phyloP scores from a whole-genome alignment of 53 echinoderm and acorn worm species.

The Astropecten irregularis region DNA sequence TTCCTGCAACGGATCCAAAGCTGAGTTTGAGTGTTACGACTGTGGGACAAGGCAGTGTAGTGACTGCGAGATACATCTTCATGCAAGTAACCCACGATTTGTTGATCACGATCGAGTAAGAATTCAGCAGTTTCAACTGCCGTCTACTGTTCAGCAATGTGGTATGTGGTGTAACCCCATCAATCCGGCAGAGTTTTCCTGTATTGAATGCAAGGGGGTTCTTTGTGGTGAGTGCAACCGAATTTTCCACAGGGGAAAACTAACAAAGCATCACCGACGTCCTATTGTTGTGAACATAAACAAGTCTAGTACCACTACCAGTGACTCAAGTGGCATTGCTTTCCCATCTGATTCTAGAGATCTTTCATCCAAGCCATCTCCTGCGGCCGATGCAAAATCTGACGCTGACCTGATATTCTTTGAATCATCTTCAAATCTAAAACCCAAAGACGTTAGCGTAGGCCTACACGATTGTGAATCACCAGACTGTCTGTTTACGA shows the following conservation, averaged over 20 bases:
- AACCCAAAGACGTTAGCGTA: background rate
- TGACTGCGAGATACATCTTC: conserved; percentile 76
- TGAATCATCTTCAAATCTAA: background rate
- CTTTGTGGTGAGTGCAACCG: conserved; percentile 85
- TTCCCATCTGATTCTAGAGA: background rate
- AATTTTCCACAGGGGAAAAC: conserved; percentile 79
- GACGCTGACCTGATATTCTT: background rate
- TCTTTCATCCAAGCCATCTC: background rate
- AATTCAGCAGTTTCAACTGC: conserved; percentile 71
- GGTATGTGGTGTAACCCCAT: conserved; percentile 87
- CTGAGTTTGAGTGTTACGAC: conserved; percentile 79
- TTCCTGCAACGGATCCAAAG: conserved; percentile 77
- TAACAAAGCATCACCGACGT: conserved; percentile 78
- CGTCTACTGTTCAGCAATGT: conserved; percentile 65
- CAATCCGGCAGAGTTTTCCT: conserved; percentile 78
- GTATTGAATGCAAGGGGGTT: conserved; percentile 82
- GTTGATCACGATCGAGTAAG: conserved; percentile 69
- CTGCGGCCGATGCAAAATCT: background rate
- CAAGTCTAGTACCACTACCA: too few relatives aligned
- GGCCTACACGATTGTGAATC: too few relatives aligned
- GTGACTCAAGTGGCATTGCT: too few relatives aligned
- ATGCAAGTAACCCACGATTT: conserved; percentile 68
- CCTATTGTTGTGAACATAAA: conserved; percentile 50
- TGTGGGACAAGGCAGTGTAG: conserved; percentile 87
- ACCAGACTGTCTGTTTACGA: too few relatives aligned